Evolutionary conservation across 2,797 vertebrate genomes (phyloP).

Genomic region (Microctenopoma lineatum): DNA sequence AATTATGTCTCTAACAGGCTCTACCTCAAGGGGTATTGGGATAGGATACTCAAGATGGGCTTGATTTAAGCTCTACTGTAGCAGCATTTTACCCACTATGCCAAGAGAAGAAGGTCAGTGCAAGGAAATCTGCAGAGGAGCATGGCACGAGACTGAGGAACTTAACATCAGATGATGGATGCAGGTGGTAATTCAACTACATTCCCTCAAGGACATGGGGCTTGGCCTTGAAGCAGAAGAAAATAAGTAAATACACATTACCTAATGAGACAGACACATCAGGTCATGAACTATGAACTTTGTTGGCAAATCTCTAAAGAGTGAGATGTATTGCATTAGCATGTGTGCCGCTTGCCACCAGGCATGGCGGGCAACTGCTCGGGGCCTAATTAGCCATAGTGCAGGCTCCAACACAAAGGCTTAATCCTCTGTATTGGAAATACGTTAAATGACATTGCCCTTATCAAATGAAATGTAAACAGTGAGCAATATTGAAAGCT

Average conservation of each 20-base stretch:
- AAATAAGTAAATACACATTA: constrained; percentile 63
- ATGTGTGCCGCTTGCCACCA: not conserved
- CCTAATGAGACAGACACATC: constrained; percentile 48
- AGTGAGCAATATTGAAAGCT: too few relatives aligned
- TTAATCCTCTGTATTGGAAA: too few relatives aligned
- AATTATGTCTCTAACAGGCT: constrained; percentile 74
- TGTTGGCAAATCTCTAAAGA: constrained; percentile 28
- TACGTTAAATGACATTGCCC: too few relatives aligned
- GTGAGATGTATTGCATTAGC: constrained; percentile 30
- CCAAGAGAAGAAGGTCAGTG: constrained; percentile 72
- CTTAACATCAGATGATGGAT: constrained; percentile 71
- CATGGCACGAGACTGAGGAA: constrained; percentile 33
- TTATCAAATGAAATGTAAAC: too few relatives aligned
- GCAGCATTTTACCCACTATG: constrained; percentile 68
- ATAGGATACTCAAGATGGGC: constrained; percentile 66
- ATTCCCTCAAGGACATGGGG: constrained; percentile 53
- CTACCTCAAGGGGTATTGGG: constrained; percentile 57
- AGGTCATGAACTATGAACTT: constrained; percentile 56
- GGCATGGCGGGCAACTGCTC: too few relatives aligned
- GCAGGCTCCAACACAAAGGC: too few relatives aligned
- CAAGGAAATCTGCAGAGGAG: constrained; percentile 38
- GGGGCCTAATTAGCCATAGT: too few relatives aligned
- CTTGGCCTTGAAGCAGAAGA: constrained; percentile 48
- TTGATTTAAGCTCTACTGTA: constrained; percentile 68
- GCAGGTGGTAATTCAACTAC: constrained; percentile 44